Evolutionary conservation across 2,797 vertebrate genomes (phyloP), one percentile per base, ranked within the genome.

Genomic region (Acomys russatus): DNA sequence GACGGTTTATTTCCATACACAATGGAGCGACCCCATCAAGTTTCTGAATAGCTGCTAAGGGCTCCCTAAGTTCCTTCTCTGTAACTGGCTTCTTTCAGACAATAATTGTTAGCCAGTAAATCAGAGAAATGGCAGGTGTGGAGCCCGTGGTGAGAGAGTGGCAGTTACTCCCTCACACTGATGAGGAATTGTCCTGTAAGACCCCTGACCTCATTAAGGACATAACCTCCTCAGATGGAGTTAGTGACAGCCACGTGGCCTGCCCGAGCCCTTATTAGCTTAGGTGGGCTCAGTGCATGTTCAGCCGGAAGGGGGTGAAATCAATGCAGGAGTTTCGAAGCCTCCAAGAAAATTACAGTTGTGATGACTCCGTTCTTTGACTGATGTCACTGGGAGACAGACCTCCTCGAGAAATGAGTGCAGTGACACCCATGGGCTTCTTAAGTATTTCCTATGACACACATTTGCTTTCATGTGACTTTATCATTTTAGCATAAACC

Each of bases 131-230:
- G 98, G 98, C 98, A 98, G 98, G 96, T 98, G 96, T 98, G 97
- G 98, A 98, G 97, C 98, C 97, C 90, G 98, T 97, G 97, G 96
- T 96, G 98, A 98, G 97, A 98, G 97, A 96, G 97, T 98, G 98
- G 97, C 97, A 97, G 96, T 98, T 97, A 97, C 84, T 97, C 98
- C 98, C 94, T 98, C 98, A 98, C 96, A 97, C 98, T 98, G 98
- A 98, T 0, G 90, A 98, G 98, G 97, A 98, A 98, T 98, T 44
- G 95, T 78, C 97, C 91, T 88, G 97, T 98, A 98, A 98, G 98
- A 98, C 98, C 98, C 98, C 98, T 98, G 98, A 98, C 98, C 98
- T 98, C 97, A 98, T 99, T 98, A 99, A 98, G 97, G 97, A 97
- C 98, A 97, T 98, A 98, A 98, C 98, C 98, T 98, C 98, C 97